Conservation (phyloP, 2,888 invertebrate genomes). For the Mechanitis mazaeus region DNA sequence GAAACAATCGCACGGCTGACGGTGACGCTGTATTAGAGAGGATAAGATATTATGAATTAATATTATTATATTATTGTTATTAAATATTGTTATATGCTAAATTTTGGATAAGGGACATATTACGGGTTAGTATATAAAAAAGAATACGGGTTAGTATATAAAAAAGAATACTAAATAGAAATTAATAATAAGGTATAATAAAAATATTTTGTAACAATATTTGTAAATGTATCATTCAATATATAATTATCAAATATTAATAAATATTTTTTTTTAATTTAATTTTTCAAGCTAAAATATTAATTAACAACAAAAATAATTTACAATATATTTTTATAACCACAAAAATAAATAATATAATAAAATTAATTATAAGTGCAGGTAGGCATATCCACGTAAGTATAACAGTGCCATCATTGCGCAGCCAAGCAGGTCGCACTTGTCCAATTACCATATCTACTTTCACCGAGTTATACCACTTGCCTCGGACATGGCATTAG, state of each 20-base stretch:
- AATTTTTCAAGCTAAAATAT: no score
- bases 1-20: slow-evolving; percentile 47
- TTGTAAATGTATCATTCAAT: no score
- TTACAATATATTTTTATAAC: neutral
- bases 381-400: slow-evolving; percentile 37
- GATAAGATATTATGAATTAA: slow-evolving; percentile 34
- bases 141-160: no score
- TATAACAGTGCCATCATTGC: slow-evolving; percentile 31
- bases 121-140: no score
- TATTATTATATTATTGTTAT: neutral
- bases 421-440: slow-evolving; percentile 56
- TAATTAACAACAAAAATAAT: neutral
- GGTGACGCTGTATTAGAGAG: slow-evolving; percentile 42
- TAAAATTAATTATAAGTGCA: neutral
- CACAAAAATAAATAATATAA: neutral
- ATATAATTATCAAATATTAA: no score
- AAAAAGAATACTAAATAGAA: no score
- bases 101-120: no score
- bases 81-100: no score
- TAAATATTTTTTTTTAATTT: no score
- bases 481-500: slow-evolving; percentile 13
- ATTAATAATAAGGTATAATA: no score
- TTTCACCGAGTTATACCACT: slow-evolving; percentile 61
- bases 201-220: no score
- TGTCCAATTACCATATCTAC: slow-evolving; percentile 75